Evolutionary conservation across 2,888 invertebrate species (phyloP).

Genomic region (Trichopoda pennipes): DNA sequence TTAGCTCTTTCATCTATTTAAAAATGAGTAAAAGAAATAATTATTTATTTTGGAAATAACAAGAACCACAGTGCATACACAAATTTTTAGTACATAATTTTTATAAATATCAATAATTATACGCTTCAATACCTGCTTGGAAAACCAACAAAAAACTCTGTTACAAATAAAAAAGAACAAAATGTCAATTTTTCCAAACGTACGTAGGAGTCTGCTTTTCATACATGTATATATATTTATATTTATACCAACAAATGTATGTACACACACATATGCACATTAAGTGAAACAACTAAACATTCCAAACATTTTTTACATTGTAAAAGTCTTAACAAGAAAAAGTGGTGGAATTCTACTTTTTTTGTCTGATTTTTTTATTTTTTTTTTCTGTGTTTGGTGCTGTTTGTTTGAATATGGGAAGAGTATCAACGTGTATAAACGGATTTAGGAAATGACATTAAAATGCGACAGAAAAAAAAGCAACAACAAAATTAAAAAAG

Average conservation of each 20-base stretch:
- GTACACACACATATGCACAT: not conserved
- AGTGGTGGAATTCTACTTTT: conserved; percentile 55
- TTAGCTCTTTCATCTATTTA: not conserved
- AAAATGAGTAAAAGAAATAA: conserved; percentile 15
- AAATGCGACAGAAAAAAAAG: conserved; percentile 28
- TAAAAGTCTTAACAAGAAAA: conserved; percentile 18
- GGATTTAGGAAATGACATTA: conserved; percentile 50
- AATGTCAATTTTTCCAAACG: conserved; percentile 6
- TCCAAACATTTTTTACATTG: conserved; percentile 31
- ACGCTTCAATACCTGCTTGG: conserved; percentile 43
- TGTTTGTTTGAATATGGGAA: conserved; percentile 1
- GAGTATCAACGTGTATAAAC: conserved; percentile 41
- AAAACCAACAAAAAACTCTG: no score
- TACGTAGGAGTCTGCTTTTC: not conserved
- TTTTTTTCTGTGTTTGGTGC: not conserved
- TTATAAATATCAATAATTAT: conserved; percentile 33
- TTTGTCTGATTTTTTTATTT: not conserved
- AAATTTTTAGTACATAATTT: no score
- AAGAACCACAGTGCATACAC: no score
- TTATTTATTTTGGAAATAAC: not conserved
- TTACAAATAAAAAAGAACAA: not conserved
- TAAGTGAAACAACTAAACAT: not conserved
- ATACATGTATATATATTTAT: not conserved
- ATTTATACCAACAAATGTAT: not conserved
- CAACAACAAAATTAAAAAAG: conserved; percentile 1